Evolutionary conservation across 2,888 invertebrate species (phyloP), one percentile per base, ranked within the genome.

Genomic region (Philonicus albiceps): DNA sequence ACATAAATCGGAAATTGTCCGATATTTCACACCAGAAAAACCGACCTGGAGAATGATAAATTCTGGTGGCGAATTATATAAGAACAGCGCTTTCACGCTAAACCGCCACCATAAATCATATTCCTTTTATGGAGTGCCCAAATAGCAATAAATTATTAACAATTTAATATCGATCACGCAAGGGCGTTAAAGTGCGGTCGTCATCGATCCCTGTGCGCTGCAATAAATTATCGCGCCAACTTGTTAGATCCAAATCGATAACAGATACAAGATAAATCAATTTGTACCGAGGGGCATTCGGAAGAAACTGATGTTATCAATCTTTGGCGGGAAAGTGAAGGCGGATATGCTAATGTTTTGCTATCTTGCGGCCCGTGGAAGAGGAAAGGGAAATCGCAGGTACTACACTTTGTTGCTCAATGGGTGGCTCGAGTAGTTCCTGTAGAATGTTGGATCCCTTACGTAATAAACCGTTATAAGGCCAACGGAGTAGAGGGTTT

Each of bases 251-350:
- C 80, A 49, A 49, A 80, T 73, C 85, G 87, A 87, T 86, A 87
- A 86, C 74, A 86, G 83, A 86, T 87, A 87, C 87, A 87, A 87
- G 87, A 87, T 87, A 87, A 87, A 87, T 87, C 87, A 87, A 87
- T 87, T 87, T 87, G 87, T 87, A 86, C 86, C 86, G 81, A 81
- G 22, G 53, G 80, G 80, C 49, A 80, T 80, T 80, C 80, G 80
- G 53, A 80, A 80, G 80, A 80, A 53, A 30, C 43, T 53, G 30
- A 80, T 80, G 49, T 80, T 80, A 80, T 80, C 80, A 53, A 80
- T 80, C 27, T 80, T 53, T 22, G 43, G 80, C 80, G 43, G 80
- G 49, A 80, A 80, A 80, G 80, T 80, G 80, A 80, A 80, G 80
- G 80, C 80, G 80, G 80, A 80, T 80, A 80, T 80, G 80, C 80